A percentile compares a stretch with the other conserved stretches of the same genome.
Evolutionary conservation across 2,113 vertebrate genomes (phyloP).

Genomic region (Guaruba guarouba): DNA sequence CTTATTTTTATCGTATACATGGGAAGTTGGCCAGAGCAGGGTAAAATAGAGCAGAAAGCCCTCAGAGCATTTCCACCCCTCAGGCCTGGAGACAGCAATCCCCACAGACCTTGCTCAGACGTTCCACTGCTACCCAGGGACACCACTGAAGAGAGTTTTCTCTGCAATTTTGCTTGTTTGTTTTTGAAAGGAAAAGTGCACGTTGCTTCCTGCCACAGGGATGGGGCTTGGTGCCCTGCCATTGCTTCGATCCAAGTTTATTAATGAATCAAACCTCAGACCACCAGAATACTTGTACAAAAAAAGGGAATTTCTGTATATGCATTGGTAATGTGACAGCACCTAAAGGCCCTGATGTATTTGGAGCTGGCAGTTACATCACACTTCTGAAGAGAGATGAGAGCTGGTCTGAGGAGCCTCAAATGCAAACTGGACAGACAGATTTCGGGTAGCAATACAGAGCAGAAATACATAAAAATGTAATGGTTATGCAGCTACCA

Average conservation of each 20-base stretch:
- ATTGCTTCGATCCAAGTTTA: not conserved
- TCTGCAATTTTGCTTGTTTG: not conserved
- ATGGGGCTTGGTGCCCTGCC: not conserved
- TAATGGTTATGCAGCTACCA: not conserved
- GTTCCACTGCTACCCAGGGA: constrained; percentile 32
- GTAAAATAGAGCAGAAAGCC: constrained; percentile 46
- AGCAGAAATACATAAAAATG: not conserved
- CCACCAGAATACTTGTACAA: not conserved
- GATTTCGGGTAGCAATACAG: not conserved
- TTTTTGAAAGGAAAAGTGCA: constrained; percentile 48
- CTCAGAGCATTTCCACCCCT: constrained; percentile 23
- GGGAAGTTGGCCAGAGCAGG: constrained; percentile 37
- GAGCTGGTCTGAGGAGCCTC: not conserved
- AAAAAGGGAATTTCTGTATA: not conserved
- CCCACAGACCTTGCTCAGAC: constrained; percentile 61
- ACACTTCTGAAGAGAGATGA: not conserved
- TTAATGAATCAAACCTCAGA: constrained; percentile 20
- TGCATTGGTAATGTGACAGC: not conserved
- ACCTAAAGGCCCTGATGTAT: not conserved
- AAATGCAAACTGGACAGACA: not conserved
- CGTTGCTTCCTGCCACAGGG: constrained; percentile 31
- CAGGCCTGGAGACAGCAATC: constrained; percentile 9
- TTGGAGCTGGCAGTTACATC: not conserved
- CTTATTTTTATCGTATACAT: constrained; percentile 60
- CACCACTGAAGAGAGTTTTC: not conserved